Conservation (phyloP, 2,888 invertebrate genomes). For the Tetragonula carbonaria region DNA sequence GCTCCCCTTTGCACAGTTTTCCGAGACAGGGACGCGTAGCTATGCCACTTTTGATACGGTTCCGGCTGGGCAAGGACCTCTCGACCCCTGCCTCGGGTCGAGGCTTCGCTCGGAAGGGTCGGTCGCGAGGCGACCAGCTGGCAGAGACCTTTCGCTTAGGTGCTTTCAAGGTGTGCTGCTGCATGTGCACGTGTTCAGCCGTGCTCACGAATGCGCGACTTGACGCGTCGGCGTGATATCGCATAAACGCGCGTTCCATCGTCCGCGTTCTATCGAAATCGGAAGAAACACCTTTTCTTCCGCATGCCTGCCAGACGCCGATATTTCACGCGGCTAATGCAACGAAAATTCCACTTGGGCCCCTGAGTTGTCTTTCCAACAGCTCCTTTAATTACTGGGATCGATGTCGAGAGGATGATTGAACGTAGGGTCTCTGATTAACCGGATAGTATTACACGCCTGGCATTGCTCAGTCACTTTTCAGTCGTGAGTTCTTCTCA, state of each 20-base stretch:
- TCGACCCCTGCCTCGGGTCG: slow-evolving; percentile 74
- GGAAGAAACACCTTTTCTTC: slow-evolving; percentile 63
- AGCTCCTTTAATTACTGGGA: slow-evolving; percentile 22
- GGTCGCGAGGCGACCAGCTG: slow-evolving; percentile 61
- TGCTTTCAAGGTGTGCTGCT: slow-evolving; percentile 67
- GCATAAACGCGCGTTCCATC: slow-evolving; percentile 64
- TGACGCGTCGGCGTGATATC: slow-evolving; percentile 72
- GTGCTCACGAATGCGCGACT: slow-evolving; percentile 58
- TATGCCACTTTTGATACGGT: slow-evolving; percentile 76
- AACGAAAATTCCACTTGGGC: slow-evolving; percentile 48
- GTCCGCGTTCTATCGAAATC: slow-evolving; percentile 66
- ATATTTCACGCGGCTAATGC: slow-evolving; percentile 54
- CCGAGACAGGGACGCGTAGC: slow-evolving; percentile 51
- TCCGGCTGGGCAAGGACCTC: slow-evolving; percentile 73
- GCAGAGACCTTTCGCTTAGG: slow-evolving; percentile 69
- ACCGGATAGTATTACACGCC: not conserved
- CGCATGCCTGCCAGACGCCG: slow-evolving; percentile 60
- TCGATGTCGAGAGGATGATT: not conserved
- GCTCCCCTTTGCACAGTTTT: slow-evolving; percentile 52
- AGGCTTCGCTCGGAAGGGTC: slow-evolving; percentile 56
- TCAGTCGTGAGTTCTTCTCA: not conserved
- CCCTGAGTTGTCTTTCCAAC: not conserved
- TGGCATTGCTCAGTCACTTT: not conserved
- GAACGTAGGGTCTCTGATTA: not conserved
- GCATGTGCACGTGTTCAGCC: slow-evolving; percentile 50